A percentile compares a stretch with the other conserved stretches of the same genome.
phyloP scores from a whole-genome alignment of 2,113 vertebrate species.

The Cacatua alba region DNA sequence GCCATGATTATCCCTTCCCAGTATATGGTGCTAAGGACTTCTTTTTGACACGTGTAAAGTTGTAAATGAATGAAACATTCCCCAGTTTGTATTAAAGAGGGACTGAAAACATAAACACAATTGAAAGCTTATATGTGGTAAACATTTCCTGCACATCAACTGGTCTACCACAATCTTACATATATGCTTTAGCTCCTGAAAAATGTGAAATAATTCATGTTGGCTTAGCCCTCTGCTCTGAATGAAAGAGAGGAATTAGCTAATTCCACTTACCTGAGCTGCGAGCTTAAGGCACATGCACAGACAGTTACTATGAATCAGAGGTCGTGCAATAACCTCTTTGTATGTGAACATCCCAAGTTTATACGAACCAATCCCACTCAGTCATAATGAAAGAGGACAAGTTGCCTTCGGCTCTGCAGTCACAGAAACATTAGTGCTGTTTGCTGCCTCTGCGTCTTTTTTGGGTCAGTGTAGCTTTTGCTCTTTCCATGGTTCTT shows the following conservation, averaged over 20 bases:
- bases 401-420: neutral
- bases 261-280: conserved; percentile 46
- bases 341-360: neutral
- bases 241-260: conserved; percentile 30
- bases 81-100: neutral
- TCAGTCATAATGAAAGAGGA: neutral
- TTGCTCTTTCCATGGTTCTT: neutral
- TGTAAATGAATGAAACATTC: neutral
- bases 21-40: neutral
- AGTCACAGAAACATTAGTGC: neutral
- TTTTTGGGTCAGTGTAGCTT: neutral
- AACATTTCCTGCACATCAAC: neutral
- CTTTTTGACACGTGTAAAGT: neutral
- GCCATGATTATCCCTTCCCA: neutral
- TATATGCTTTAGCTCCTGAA: neutral
- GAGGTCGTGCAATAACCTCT: neutral
- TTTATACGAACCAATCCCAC: neutral
- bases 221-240: neutral
- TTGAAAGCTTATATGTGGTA: neutral
- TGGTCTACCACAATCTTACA: neutral
- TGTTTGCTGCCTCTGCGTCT: neutral
- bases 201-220: neutral
- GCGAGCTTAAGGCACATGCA: neutral
- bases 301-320: conserved; percentile 33
- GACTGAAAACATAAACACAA: neutral